phyloP scores from a whole-genome alignment of 2,888 invertebrate genomes.

The Doris montereyensis region DNA sequence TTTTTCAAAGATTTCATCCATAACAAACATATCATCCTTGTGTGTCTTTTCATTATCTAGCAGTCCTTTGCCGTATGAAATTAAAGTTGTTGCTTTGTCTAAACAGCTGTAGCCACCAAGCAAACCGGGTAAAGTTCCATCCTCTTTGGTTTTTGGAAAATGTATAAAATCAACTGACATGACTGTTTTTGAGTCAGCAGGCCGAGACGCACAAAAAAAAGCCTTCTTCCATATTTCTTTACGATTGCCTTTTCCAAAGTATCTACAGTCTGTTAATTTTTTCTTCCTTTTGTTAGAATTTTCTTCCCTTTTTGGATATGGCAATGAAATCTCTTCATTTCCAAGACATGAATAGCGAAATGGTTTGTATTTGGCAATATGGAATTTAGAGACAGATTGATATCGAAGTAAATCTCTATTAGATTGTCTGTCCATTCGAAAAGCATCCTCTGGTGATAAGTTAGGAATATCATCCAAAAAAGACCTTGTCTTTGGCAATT shows the following conservation, averaged over 20 bases:
- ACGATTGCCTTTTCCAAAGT: slow-evolving; percentile 53
- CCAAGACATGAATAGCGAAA: slow-evolving; percentile 33
- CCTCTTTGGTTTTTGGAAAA: slow-evolving; percentile 22
- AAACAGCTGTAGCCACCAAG: slow-evolving; percentile 40
- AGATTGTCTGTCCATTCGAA: slow-evolving; percentile 63
- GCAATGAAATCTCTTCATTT: slow-evolving; percentile 28
- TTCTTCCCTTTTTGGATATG: neutral
- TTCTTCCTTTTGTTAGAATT: slow-evolving; percentile 45
- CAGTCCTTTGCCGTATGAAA: slow-evolving; percentile 59
- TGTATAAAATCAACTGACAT: slow-evolving; percentile 29
- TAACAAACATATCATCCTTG: slow-evolving; percentile 28
- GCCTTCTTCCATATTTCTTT: slow-evolving; percentile 27
- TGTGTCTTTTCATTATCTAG: neutral
- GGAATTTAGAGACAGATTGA: slow-evolving; percentile 66
- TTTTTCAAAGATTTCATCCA: slow-evolving; percentile 46
- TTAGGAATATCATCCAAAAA: slow-evolving; percentile 64
- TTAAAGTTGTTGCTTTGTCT: slow-evolving; percentile 62
- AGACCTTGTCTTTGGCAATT: slow-evolving; percentile 13
- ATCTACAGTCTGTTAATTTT: slow-evolving; percentile 47
- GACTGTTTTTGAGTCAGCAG: neutral
- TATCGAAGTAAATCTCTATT: slow-evolving; percentile 68
- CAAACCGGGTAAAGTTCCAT: neutral
- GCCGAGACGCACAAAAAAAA: neutral
- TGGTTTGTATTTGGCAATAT: slow-evolving; percentile 62
- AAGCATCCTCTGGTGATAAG: slow-evolving; percentile 61